Conservation (phyloP, 1,140 invertebrate species). For the Ruditapes philippinarum region DNA sequence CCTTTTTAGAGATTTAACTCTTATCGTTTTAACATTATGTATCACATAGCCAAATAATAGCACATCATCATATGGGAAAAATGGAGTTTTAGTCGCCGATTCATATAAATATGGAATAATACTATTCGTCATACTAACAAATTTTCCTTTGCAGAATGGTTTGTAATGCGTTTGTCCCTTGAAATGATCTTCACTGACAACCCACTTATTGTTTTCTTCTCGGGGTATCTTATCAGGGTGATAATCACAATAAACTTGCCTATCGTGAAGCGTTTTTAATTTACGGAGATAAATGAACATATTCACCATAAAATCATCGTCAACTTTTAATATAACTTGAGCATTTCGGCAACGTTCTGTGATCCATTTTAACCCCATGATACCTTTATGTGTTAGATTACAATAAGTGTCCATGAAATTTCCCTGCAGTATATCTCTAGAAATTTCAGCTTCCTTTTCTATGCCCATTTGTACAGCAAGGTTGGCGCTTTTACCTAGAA, state of each 20-base stretch:
- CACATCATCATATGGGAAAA: conserved; percentile 85
- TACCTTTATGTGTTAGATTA: conserved; percentile 87
- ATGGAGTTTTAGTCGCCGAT: conserved; percentile 73
- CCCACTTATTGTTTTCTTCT: conserved; percentile 39
- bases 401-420: conserved; percentile 76
- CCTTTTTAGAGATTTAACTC: neutral
- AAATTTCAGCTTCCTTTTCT: conserved; percentile 53
- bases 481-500: conserved; percentile 89
- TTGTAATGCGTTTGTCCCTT: conserved; percentile 42
- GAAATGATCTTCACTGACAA: conserved; percentile 51
- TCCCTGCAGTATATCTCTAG: conserved; percentile 77
- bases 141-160: conserved; percentile 84
- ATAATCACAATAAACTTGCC: conserved; percentile 35
- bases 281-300: neutral
- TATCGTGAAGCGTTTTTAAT: neutral
- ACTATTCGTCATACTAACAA: conserved; percentile 83
- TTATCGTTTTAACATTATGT: neutral
- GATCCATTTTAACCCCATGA: conserved; percentile 95
- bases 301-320: conserved; percentile 91
- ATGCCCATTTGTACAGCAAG: conserved; percentile 14
- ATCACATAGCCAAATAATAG: conserved; percentile 84
- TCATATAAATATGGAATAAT: conserved; percentile 80
- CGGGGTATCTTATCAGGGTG: conserved; percentile 22
- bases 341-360: conserved; percentile 89
- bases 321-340: conserved; percentile 94